These are phyloP conservation scores for Sarcophaga subvicina DNA, from an alignment of 2,888 invertebrate species.

Conservation along the genomic window DNA sequence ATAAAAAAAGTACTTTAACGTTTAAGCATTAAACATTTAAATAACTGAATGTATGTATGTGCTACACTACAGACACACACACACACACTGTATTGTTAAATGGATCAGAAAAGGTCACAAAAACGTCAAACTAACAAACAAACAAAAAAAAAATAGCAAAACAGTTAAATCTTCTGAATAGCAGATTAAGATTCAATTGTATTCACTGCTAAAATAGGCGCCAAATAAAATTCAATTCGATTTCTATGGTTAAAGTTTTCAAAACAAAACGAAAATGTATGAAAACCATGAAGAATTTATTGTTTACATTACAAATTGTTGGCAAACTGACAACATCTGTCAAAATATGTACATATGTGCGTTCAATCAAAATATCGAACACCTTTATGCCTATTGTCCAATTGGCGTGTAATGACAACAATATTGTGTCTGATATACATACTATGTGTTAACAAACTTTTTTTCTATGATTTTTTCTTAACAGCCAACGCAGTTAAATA, in stretches of 20 bases:
- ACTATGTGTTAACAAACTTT: too few relatives aligned
- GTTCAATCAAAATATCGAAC: constrained; percentile 18
- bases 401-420: too few relatives aligned
- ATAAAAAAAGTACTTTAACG: constrained; percentile 30
- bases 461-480: too few relatives aligned
- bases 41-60: not conserved
- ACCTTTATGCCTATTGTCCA: constrained; percentile 19
- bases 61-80: too few relatives aligned
- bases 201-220: not conserved
- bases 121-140: not conserved
- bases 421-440: too few relatives aligned
- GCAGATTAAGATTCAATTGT: not conserved
- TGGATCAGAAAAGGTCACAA: constrained; percentile 54
- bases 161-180: not conserved
- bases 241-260: not conserved
- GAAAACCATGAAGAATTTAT: too few relatives aligned
- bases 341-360: constrained; percentile 36
- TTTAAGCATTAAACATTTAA: not conserved
- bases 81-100: constrained; percentile 12
- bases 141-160: not conserved
- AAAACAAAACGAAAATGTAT: too few relatives aligned
- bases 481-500: too few relatives aligned
- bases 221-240: not conserved
- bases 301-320: not conserved
- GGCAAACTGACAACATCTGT: constrained; percentile 49